phyloP scores from a whole-genome alignment of 2,113 vertebrate genomes.

The Telmatochromis brichardi region DNA sequence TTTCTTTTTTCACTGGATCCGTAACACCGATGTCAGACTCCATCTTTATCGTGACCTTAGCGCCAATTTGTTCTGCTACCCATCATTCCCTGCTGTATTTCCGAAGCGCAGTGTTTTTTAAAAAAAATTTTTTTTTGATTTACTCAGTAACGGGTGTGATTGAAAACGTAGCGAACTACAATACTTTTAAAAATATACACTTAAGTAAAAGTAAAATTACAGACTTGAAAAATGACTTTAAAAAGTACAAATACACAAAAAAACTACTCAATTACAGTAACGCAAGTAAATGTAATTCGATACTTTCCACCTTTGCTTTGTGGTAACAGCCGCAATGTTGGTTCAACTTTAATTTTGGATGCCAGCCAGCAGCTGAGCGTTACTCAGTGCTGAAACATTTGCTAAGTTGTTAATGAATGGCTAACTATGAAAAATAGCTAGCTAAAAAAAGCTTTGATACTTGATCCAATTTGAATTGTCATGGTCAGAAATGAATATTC shows the following conservation, averaged over 20 bases:
- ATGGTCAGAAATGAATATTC: not conserved
- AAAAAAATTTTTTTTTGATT: not conserved
- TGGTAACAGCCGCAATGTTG: not conserved
- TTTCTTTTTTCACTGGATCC: not conserved
- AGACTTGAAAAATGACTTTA: not conserved
- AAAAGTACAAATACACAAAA: not conserved
- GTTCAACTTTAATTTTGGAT: not conserved
- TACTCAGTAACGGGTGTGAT: not conserved
- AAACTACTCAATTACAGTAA: not conserved
- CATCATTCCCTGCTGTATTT: not conserved
- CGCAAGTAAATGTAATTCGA: not conserved
- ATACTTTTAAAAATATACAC: not conserved
- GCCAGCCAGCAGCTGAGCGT: not conserved
- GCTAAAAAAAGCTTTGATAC: not conserved
- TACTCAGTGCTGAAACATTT: not conserved
- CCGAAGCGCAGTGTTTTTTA: rapidly evolving
- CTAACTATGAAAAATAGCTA: not conserved
- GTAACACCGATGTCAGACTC: not conserved
- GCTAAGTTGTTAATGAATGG: not conserved
- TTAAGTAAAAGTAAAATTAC: not conserved
- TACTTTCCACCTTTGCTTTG: not conserved
- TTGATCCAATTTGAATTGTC: not conserved
- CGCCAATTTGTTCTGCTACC: not conserved
- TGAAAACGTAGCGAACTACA: rapidly evolving
- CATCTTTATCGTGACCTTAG: not conserved